phyloP scores from a whole-genome alignment of 2,888 invertebrate genomes.

The Rhaphigaster nebulosa region DNA sequence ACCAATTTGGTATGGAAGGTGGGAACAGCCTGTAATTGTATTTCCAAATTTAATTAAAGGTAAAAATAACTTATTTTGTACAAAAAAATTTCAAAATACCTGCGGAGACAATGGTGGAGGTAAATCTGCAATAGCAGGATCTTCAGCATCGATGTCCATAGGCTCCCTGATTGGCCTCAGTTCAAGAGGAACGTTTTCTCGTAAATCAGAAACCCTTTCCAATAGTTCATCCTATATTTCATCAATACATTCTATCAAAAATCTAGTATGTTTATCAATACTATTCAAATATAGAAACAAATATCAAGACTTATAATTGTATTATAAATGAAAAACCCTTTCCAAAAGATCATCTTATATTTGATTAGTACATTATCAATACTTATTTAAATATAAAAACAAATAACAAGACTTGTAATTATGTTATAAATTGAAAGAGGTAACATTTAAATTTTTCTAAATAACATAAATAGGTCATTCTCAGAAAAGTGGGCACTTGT shows the following conservation, averaged over 20 bases:
- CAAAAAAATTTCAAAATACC: conserved; percentile 66
- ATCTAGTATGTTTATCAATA: neutral
- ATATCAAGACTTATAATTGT: neutral
- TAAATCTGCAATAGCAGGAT: conserved; percentile 70
- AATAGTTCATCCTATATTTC: conserved; percentile 78
- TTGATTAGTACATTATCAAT: no score
- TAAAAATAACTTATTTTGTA: neutral
- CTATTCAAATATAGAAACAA: neutral
- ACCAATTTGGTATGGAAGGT: neutral
- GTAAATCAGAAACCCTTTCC: conserved; percentile 79
- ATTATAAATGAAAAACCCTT: no score
- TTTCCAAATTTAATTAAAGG: no score
- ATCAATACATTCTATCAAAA: no score
- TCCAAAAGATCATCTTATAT: no score
- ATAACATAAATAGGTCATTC: no score
- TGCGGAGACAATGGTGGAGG: conserved; percentile 73
- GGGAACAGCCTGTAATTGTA: neutral
- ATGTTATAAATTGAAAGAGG: no score
- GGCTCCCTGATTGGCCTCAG: conserved; percentile 78
- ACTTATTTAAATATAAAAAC: no score
- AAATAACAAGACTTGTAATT: no score
- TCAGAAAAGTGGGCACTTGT: no score
- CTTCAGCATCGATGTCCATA: conserved; percentile 73
- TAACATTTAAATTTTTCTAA: no score
- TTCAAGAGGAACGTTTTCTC: conserved; percentile 82